phyloP scores from a whole-genome alignment of 1,140 invertebrate genomes.

The Aricia agestis region DNA sequence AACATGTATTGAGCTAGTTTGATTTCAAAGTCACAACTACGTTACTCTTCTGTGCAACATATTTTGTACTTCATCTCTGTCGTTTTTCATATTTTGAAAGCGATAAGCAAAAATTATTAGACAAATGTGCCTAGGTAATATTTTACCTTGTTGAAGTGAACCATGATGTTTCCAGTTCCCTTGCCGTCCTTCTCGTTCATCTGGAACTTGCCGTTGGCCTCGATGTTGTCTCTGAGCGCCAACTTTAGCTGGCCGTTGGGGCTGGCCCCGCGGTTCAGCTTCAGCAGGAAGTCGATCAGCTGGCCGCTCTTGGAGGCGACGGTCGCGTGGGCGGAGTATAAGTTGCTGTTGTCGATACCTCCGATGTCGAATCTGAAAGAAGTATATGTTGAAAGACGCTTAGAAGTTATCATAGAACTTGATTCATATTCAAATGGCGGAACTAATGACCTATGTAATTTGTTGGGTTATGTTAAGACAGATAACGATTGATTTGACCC shows the following conservation, averaged over 20 bases:
- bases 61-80: no score
- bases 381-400: background rate
- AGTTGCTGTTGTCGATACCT: conserved; percentile 67
- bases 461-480: no score
- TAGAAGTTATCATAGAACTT: no score
- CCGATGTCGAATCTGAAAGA: conserved; percentile 74
- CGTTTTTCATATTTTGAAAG: no score
- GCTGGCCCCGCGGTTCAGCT: conserved; percentile 56
- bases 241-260: conserved; percentile 74
- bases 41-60: no score
- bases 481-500: no score
- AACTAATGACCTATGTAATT: no score
- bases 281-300: conserved; percentile 76
- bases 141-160: conserved; percentile 72
- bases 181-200: conserved; percentile 76
- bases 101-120: background rate
- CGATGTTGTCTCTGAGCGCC: conserved; percentile 74
- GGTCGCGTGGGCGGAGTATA: conserved; percentile 75
- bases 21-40: no score
- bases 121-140: no score
- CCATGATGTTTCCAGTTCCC: conserved; percentile 73
- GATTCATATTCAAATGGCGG: no score
- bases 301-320: conserved; percentile 70
- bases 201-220: conserved; percentile 77
- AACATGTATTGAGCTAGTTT: no score